Percentiles rank a stretch among this genome's conserved stretches.
These are phyloP conservation scores for Macropodus opercularis DNA, from an alignment of 2,797 vertebrate genomes.

Conservation along the genomic window DNA sequence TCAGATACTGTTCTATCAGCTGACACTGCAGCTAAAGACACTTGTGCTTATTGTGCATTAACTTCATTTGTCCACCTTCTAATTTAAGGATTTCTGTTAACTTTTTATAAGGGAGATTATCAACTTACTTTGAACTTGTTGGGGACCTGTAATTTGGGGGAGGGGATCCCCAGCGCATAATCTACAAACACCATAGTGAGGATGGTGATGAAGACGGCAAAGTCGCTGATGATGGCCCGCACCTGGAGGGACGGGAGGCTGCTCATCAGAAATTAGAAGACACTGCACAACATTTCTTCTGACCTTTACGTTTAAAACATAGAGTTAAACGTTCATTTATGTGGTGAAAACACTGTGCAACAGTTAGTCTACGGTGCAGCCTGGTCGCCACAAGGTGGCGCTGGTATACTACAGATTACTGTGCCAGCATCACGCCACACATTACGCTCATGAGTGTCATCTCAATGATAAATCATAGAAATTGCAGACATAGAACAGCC, in stretches of 20 bases:
- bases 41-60: background rate
- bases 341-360: background rate
- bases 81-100: background rate
- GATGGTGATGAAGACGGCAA: conserved; percentile 98
- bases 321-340: too few species aligned
- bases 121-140: conserved; percentile 93
- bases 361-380: background rate
- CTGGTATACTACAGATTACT: background rate
- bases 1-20: background rate
- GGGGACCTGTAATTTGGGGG: conserved; percentile 96
- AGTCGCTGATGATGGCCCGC: conserved; percentile 95
- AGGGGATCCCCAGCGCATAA: conserved; percentile 93
- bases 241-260: conserved; percentile 76
- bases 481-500: conserved; percentile 20
- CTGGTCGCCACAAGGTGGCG: conserved; percentile 56
- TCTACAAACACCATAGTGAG: conserved; percentile 93
- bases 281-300: background rate
- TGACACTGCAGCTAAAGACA: background rate
- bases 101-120: background rate
- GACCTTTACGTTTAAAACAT: background rate
- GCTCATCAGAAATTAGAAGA: background rate
- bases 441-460: conserved; percentile 44
- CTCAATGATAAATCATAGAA: conserved; percentile 54
- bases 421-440: conserved; percentile 45
- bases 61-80: background rate